A percentile compares a stretch with the other conserved stretches of the same genome.
These are phyloP conservation scores for Balanococcus diminutus DNA, from an alignment of 2,888 invertebrate genomes.

Conservation along the genomic window DNA sequence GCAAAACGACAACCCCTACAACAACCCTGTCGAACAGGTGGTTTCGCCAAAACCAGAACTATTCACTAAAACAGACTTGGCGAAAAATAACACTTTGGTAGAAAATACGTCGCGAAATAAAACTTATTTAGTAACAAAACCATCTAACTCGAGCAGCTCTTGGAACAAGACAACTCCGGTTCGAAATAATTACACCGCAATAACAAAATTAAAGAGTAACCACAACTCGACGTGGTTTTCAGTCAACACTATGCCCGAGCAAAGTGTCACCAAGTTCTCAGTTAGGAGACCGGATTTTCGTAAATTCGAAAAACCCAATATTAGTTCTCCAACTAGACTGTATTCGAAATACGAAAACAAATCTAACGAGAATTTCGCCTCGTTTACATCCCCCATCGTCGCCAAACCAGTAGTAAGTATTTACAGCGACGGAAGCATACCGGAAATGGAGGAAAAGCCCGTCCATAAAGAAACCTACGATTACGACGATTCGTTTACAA, in stretches of 20 bases:
- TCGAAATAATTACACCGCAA: conserved; percentile 1
- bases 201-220: conserved; percentile 33
- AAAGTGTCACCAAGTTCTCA: neutral
- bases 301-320: conserved; percentile 14
- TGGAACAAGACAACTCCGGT: neutral
- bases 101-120: neutral
- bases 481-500: conserved; percentile 57
- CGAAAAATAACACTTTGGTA: neutral
- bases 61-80: neutral
- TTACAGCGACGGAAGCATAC: conserved; percentile 38
- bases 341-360: conserved; percentile 36
- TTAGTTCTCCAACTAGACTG: conserved; percentile 48
- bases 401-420: neutral
- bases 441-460: neutral
- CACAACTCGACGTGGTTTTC: conserved; percentile 38
- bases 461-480: conserved; percentile 62
- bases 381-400: conserved; percentile 34
- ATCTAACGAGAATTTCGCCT: conserved; percentile 44
- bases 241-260: neutral
- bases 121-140: neutral
- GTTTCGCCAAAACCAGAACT: neutral
- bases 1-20: conserved; percentile 41
- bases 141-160: neutral
- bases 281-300: neutral
- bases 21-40: neutral